Evolutionary conservation across 2,113 vertebrate genomes (phyloP).

Genomic region (Rhizomys pruinosus): DNA sequence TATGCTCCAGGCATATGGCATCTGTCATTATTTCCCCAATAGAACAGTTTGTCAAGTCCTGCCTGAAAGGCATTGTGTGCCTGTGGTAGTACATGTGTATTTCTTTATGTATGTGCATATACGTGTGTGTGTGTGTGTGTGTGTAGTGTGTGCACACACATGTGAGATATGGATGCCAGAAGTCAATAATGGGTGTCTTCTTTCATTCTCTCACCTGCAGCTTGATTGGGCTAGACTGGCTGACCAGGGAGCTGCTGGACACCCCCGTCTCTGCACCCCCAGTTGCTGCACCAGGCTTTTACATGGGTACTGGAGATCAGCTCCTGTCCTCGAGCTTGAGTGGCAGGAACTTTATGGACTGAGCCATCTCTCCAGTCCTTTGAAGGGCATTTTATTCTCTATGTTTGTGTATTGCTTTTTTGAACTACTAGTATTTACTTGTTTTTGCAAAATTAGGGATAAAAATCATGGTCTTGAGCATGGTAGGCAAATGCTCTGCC

Average conservation of each 20-base stretch:
- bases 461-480: background rate
- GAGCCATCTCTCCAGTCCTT: background rate
- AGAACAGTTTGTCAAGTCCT: background rate
- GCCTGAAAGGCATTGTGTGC: background rate
- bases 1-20: background rate
- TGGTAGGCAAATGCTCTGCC: background rate
- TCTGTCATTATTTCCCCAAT: background rate
- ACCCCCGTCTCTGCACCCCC: too few species aligned
- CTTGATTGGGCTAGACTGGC: too few species aligned
- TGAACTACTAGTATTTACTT: background rate
- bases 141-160: too few species aligned
- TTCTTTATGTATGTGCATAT: background rate
- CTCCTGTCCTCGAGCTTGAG: background rate
- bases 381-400: background rate
- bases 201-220: too few species aligned
- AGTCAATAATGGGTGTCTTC: too few species aligned
- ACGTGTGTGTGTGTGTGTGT: too few species aligned
- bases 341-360: background rate
- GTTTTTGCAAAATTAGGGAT: background rate
- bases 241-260: too few species aligned
- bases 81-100: background rate
- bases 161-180: too few species aligned
- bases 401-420: background rate
- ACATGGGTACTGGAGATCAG: too few species aligned
- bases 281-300: too few species aligned